Base-by-base conservation (phyloP, 2,888 invertebrate species). In the Dione juno region DNA sequence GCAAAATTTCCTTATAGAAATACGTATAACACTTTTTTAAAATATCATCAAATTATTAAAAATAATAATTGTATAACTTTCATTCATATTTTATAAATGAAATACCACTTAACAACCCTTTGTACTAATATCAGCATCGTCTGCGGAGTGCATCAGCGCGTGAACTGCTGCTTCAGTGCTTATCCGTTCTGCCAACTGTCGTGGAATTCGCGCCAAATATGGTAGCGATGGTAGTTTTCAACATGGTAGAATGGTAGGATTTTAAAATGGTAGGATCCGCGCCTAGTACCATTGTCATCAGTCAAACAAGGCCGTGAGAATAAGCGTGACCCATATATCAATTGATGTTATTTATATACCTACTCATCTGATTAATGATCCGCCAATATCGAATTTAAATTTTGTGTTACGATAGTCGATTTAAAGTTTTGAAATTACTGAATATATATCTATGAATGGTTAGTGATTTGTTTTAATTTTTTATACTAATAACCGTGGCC, bases 181-280 rank as follows among this genome's bases (percentile, higher is more conserved):
- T 86, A 84, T 82, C 82, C 84, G 84, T 84, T 84, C 81, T 76
- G 81, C 74, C 82, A 83, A 81, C 78, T 82, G 82, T 72, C 69
- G 79, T 80, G 87, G 88, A 86, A 89, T 89, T 88, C 88, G 78
- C 69, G 71, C 91, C 91, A 81, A 90, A 90, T 90, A 90, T 88
- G 89, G 89, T 63, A 63, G 14, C 68, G 45, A 19, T 52, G 35
- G 35, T 50, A 64, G 59, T 41, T 43, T 28, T n/a, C n/a, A 61
- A 21, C 43, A 61, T 61, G 45, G 59, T 52, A 64, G 64, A 64
- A 90, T 88, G 88, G 90, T 45, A 68, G 43, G 43, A 68, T 68
- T 59, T 28, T 14, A 48, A 50, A 40, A 58, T 68, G 50, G 58
- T 81, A 80, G 75, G 79, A 77, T 78, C 58, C 70, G 67, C 75